Conservation (phyloP, 2,797 vertebrate species). For the Brachyrhaphis roseni region DNA sequence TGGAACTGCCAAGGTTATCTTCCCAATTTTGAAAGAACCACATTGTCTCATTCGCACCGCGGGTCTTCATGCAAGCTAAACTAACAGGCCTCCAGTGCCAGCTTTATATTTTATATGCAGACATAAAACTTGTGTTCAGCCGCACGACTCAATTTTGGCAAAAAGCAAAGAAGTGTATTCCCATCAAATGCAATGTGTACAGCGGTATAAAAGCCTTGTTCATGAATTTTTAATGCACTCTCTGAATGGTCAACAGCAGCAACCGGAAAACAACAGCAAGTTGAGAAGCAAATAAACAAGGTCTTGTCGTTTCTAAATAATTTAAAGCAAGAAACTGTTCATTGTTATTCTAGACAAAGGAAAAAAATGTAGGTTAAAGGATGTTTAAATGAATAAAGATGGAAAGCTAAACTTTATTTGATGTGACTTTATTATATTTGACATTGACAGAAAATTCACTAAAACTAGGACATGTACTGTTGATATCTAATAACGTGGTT, state of each 20-base stretch:
- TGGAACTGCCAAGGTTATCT: not conserved
- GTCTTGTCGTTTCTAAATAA: not conserved
- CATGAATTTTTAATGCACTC: slow-evolving; percentile 23
- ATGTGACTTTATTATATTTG: not conserved
- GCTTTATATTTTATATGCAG: slow-evolving; percentile 10
- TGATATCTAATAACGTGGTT: not conserved
- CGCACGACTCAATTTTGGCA: not conserved
- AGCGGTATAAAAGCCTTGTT: slow-evolving; percentile 22
- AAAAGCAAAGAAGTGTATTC: not conserved
- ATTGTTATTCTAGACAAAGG: not conserved
- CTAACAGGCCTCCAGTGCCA: slow-evolving; percentile 2
- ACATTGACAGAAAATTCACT: not conserved
- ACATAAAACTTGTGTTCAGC: not conserved
- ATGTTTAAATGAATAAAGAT: not conserved
- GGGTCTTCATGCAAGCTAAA: slow-evolving; percentile 2
- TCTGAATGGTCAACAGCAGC: slow-evolving; percentile 13
- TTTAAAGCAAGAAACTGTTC: not conserved
- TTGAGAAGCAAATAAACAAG: not conserved
- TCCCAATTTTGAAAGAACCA: not conserved
- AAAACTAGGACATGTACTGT: not conserved
- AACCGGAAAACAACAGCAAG: not conserved
- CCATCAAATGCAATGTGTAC: slow-evolving; percentile 2
- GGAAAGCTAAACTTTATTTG: not conserved
- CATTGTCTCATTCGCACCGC: not conserved
- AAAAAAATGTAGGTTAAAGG: not conserved